These are phyloP conservation scores for Menidia menidia DNA, from an alignment of 2,797 vertebrate species.

Conservation along the genomic window DNA sequence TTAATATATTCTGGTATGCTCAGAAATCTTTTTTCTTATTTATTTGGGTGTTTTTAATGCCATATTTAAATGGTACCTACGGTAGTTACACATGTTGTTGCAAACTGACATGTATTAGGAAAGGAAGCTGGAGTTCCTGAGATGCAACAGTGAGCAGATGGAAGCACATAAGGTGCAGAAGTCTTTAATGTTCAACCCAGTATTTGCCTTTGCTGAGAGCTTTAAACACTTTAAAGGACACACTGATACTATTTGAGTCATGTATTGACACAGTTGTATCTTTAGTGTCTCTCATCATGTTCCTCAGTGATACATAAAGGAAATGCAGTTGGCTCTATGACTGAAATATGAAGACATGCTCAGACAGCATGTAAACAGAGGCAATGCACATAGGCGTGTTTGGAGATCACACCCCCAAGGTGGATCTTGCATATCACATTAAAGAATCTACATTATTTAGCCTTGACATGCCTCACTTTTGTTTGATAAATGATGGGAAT, in stretches of 20 bases:
- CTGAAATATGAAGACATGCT: background rate
- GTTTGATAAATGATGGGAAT: background rate
- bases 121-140: constrained; percentile 14
- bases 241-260: background rate
- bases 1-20: background rate
- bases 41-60: background rate
- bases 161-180: constrained; percentile 19
- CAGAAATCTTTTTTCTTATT: background rate
- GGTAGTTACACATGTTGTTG: background rate
- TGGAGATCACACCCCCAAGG: constrained; percentile 20
- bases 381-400: no score
- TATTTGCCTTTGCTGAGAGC: constrained; percentile 22
- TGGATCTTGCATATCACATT: constrained; percentile 29
- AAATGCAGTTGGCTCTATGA: constrained; percentile 21
- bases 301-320: constrained; percentile 6
- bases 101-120: background rate
- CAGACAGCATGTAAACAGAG: background rate
- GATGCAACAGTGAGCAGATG: constrained; percentile 31
- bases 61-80: constrained; percentile 26
- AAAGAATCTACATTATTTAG: constrained; percentile 20
- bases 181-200: constrained; percentile 15
- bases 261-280: constrained; percentile 4
- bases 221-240: constrained; percentile 26
- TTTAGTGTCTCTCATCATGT: background rate
- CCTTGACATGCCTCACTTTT: background rate